Evolutionary conservation across 2,113 vertebrate genomes (phyloP).

Genomic region (Rhadina sibilatrix): DNA sequence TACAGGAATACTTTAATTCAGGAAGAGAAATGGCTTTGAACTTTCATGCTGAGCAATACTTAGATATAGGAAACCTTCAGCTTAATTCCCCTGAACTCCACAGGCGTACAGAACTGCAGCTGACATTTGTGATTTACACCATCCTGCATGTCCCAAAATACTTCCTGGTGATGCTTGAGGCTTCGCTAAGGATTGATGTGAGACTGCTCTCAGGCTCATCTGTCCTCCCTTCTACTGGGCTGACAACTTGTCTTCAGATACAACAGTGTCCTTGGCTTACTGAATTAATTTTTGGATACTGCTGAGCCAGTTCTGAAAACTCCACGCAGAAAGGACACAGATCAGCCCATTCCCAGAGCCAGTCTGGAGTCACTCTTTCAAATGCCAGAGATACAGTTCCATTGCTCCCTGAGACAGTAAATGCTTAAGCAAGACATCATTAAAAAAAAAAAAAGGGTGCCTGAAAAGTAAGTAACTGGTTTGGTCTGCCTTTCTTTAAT

Average conservation of each 20-base stretch:
- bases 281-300: not conserved
- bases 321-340: not conserved
- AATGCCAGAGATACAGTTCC: not conserved
- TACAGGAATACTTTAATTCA: not conserved
- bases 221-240: not conserved
- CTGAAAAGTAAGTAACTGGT: not conserved
- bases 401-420: not conserved
- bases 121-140: not conserved
- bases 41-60: not conserved
- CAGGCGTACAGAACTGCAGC: not conserved
- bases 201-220: not conserved
- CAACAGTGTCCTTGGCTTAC: not conserved
- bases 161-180: not conserved
- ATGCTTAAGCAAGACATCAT: not conserved
- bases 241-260: not conserved
- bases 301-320: not conserved
- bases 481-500: not conserved
- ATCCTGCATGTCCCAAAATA: not conserved
- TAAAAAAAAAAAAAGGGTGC: accelerated
- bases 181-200: not conserved
- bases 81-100: not conserved
- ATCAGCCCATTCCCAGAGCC: not conserved
- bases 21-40: constrained; percentile 26
- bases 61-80: not conserved
- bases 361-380: not conserved